Evolutionary conservation across 2,113 vertebrate species (phyloP).

Genomic region (Rhinoptilus africanus): DNA sequence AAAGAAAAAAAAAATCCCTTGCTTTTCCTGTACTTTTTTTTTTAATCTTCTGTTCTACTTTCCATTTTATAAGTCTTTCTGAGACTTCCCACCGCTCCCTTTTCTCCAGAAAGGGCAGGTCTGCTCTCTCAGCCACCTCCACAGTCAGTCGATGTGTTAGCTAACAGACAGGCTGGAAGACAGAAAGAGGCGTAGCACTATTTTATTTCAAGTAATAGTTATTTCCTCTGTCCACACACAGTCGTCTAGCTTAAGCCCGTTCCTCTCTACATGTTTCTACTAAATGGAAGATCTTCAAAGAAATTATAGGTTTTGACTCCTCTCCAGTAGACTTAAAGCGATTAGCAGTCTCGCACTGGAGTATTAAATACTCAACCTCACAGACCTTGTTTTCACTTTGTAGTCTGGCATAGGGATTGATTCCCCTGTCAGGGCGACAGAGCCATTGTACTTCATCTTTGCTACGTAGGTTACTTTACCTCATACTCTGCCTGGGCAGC

Average conservation of each 20-base stretch:
- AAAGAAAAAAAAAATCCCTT: background rate
- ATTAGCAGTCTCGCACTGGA: background rate
- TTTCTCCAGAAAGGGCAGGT: background rate
- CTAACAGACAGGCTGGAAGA: background rate
- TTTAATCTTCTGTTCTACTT: background rate
- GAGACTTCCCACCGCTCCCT: background rate
- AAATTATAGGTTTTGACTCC: background rate
- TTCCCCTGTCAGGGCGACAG: background rate
- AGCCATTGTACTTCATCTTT: background rate
- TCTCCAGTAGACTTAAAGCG: background rate
- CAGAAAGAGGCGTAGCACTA: background rate
- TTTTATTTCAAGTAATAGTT: background rate
- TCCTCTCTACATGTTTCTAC: background rate
- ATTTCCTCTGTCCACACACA: background rate
- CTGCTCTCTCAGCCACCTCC: background rate
- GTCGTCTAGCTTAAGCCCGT: background rate
- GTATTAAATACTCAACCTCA: background rate
- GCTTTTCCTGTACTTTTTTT: background rate
- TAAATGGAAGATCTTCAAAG: background rate
- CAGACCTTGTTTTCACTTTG: background rate
- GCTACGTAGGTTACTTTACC: background rate
- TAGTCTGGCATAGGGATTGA: background rate
- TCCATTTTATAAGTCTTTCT: slow-evolving; percentile 4
- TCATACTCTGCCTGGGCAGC: background rate
- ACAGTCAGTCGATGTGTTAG: background rate